Conservation (phyloP, 2,113 vertebrate species). For the Mesocricetus auratus region DNA sequence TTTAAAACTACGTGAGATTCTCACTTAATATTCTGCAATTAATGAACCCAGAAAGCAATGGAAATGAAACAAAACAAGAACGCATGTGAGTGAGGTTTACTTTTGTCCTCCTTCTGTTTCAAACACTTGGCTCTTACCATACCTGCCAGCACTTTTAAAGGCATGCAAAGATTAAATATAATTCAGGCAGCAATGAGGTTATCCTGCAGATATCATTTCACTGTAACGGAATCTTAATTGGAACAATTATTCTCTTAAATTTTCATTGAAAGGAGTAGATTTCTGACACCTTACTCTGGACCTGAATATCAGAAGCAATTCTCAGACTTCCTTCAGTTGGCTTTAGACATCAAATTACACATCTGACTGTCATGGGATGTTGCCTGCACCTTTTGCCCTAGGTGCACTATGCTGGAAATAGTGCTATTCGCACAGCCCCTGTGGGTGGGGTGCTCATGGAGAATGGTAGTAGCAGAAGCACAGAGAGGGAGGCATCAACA, state of each 20-base stretch:
- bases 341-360: slow-evolving; percentile 34
- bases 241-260: slow-evolving; percentile 46
- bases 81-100: not conserved
- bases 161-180: not conserved
- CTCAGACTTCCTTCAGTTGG: not conserved
- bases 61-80: not conserved
- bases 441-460: not conserved
- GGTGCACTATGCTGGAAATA: slow-evolving; percentile 33
- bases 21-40: not conserved
- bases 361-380: not conserved
- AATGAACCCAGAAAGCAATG: not conserved
- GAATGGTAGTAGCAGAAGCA: not conserved
- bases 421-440: slow-evolving; percentile 39
- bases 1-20: not conserved
- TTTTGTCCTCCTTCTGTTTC: not conserved
- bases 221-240: not conserved
- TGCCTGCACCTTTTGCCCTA: slow-evolving; percentile 33
- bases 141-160: not conserved
- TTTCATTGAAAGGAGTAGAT: slow-evolving; percentile 16
- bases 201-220: not conserved
- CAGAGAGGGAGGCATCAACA: not conserved
- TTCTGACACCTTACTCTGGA: not conserved
- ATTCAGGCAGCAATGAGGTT: not conserved
- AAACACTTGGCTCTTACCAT: not conserved
- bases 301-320: slow-evolving; percentile 8